Base-by-base conservation (phyloP, 2,888 invertebrate genomes). In the Cetonia aurata region DNA sequence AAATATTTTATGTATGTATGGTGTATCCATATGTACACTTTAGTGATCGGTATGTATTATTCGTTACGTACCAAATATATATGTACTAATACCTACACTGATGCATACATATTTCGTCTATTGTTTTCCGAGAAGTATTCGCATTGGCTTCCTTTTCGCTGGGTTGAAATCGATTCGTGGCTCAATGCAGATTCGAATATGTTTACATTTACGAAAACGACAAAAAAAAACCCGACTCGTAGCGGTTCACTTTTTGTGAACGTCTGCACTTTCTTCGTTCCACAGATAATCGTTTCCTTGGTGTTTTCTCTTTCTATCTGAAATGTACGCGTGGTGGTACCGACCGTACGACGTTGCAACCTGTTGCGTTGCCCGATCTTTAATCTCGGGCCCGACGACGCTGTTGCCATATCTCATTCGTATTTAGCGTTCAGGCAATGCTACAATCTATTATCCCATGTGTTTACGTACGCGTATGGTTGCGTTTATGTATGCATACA, bases 331-430 rank as follows among this genome's bases (percentile, higher is more conserved):
- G 71, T 71, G 68, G 65, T 71, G 56, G 52, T 71, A 62, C 62
- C 37, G 62, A 62, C 13, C 65, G 53, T 65, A 68, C 71, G 48
- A 57, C 73, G 82, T 82, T 82, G 82, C 81, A 78, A 79, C 80
- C 77, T 81, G 80, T 80, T 80, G 79, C 77, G 67, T 70, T 72
- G 74, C 72, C 75, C 75, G 77, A 75, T 77, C 75, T 77, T 77
- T 78, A 79, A 78, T 79, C 78, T 78, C 77, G 72, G 73, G 48
- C 50, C 44, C 33, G 46, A 12, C 73, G 66, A 75, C 79, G 71
- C 60, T 67, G 81, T 76, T 81, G 81, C 80, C 80, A 74, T 65
- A 73, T 77, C 41, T 10, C 17, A n/a, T 15, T 17, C 60, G 25
- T 25, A 71, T 62, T 60, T 60, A 50, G 9, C 70, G 62, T 15